A percentile compares a stretch with the other conserved stretches of the same genome.
phyloP scores from a whole-genome alignment of 2,113 vertebrate species.

The Acrocephalus arundinaceus region DNA sequence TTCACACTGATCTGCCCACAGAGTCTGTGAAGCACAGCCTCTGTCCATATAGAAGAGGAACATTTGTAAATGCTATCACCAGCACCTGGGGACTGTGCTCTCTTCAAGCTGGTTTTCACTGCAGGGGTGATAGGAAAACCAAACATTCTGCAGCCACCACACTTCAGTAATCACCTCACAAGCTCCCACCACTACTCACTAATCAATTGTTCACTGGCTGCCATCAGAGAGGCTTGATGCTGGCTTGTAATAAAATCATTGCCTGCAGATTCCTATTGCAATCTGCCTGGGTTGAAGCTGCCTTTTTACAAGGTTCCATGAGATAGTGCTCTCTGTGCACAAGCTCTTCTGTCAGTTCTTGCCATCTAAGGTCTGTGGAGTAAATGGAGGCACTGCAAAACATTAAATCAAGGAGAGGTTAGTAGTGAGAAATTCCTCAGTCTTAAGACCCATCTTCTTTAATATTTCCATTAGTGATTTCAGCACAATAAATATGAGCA shows the following conservation, averaged over 20 bases:
- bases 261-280: not conserved
- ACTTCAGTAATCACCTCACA: not conserved
- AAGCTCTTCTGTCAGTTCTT: not conserved
- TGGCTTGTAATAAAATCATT: not conserved
- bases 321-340: not conserved
- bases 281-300: not conserved
- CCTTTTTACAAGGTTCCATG: not conserved
- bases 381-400: not conserved
- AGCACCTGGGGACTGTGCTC: not conserved
- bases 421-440: not conserved
- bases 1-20: not conserved
- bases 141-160: not conserved
- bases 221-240: not conserved
- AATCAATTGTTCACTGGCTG: not conserved
- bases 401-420: not conserved
- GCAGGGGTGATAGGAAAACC: not conserved
- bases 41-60: not conserved
- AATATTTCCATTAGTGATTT: not conserved
- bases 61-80: not conserved
- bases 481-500: not conserved
- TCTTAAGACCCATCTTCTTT: not conserved
- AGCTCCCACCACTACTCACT: not conserved
- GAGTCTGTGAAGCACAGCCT: not conserved
- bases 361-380: not conserved
- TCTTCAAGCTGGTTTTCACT: not conserved